Base-by-base conservation (phyloP, 2,113 vertebrate species). In the Nycticorax nycticorax region DNA sequence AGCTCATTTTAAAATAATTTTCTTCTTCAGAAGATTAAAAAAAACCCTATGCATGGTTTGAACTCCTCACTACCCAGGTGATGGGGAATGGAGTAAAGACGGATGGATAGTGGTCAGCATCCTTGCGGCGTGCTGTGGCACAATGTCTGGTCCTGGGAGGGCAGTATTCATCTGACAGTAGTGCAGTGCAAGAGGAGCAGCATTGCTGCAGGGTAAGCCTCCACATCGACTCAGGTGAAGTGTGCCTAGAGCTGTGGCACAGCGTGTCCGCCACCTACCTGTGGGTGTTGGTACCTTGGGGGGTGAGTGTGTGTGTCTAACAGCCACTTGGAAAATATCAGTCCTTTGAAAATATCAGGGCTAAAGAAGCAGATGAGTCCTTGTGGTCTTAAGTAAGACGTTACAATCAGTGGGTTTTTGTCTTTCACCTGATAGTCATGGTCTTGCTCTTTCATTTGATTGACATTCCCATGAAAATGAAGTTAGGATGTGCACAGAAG, bases 381-480 rank as follows among this genome's bases (percentile, higher is more conserved):
- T 48, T 41, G 24, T 47, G 19, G 18, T 56, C 23, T 52, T 59
- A 68, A 56, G 28, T 30, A 43, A 92, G 72, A 88, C 19, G 48
- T 82, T 85, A 45, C 1, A 41, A 35, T 84, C 15, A 56, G 24
- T 60, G 8, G 0, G 30, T 35, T 56, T 74, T 56, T 33, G 4
- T 62, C 56, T 76, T 87, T 47, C 11, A 17, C 68, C n/a, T 84
- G 59, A 33, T 87, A 48, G 57, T 66, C 33, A 0, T 27, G 32
- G 24, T 84, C 53, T 91, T 82, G 13, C 10, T 53, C 47, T 92
- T 86, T 56, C 2, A 1, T 75, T 92, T 77, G 13, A 76, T 72
- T 94, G 35, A 64, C 66, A 48, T 96, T 96, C 87, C 93, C 81
- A 45, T 55, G 87, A 85, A 95, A 97, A 91, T 91, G 91, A 94